Base-by-base conservation (phyloP, 2,113 vertebrate species). In the Xyrauchen texanus region DNA sequence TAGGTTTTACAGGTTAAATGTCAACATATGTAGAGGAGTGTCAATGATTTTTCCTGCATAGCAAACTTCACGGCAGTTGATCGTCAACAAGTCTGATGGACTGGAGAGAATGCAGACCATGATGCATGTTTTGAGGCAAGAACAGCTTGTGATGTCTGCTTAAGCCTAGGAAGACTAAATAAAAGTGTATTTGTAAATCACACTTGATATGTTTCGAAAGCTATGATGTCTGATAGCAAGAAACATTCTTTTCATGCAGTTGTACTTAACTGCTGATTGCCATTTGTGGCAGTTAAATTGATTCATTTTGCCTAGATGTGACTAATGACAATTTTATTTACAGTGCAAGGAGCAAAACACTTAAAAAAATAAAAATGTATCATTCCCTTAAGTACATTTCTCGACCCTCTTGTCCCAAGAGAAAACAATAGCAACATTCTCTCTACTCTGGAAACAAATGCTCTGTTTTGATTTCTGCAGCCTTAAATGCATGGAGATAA, bases 381-480 rank as follows among this genome's bases (percentile, higher is more conserved):
- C 58, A 70, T 52, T 61, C 45, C 45, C 34, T 79, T 46, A 61
- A 63, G 60, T 42, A 74, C 16, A 65, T 16, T 65, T 65, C 16
- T 64, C 51, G 46, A 64, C 74, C 62, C 15, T 62, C 16, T 46
- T 53, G 61, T 65, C 74, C 74, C 74, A 45, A 15, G 74, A 58
- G 81, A 69, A 62, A 74, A 53, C 66, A 13, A 78, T 11, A 69
- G 75, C 77, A 63, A 77, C 64, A 60, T 88, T 89, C 88, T 92
- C 86, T 87, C 88, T 84, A 70, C 84, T 3, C 72, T 65, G 49
- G 21, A 71, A 81, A 86, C 82, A 88, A 88, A 87, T 78, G 82
- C 68, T 68, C 55, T 76, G 65, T 86, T 91, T 88, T 87, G 88
- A 92, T 91, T 91, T 88, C 84, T 84, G 5, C 68, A 64, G 84